Evolutionary conservation across 2,797 vertebrate species (phyloP), one percentile per base, ranked within the genome.

Genomic region (Peromyscus aztecus): DNA sequence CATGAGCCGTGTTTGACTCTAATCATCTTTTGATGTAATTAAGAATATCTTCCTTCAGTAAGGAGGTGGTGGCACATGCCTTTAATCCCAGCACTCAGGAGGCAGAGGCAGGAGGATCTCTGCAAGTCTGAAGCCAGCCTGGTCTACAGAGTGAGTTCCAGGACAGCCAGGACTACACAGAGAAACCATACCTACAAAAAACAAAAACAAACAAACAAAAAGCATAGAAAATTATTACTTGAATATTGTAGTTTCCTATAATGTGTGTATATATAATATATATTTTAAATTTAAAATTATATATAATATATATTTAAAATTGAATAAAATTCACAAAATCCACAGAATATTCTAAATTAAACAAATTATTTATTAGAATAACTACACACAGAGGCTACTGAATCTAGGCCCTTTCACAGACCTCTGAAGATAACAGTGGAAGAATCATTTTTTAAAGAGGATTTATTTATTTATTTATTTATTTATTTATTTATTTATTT

Each of bases 251-350:
- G 29, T 65, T 65, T 84, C 19, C 40, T 21, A 65, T 19, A 46
- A 65, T 2, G 9, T 19, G 24, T 76, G 13, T 46, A 16, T 46
- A 31, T 29, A 61, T 24, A 9, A 34, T 34, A 52, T 14, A 43
- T 24, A 59, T 8, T 21, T 34, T 34, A 67, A 67, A 55, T 11
- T 49, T 8, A 11, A 49, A 49, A 49, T 49, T 40, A 27, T 75
- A 29, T 16, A 59, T 37, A 16, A 16, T 34, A 55, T 16, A 27
- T 7, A 40, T 4, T 37, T 73, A 73, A 73, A 59, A 61, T 34
- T 94, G 24, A 95, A 86, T 40, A 90, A 94, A 96, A 91, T 61
- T 94, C 27, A 83, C 23, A 86, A 77, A 96, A 82, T 4, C 59
- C 57, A 95, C 2, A 86, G 4, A 89, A 43, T 63, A 95, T 71